A percentile compares a stretch with the other conserved stretches of the same genome.
These are phyloP conservation scores for Pharmacophagus antenor DNA, from an alignment of 2,888 invertebrate species.

Conservation along the genomic window DNA sequence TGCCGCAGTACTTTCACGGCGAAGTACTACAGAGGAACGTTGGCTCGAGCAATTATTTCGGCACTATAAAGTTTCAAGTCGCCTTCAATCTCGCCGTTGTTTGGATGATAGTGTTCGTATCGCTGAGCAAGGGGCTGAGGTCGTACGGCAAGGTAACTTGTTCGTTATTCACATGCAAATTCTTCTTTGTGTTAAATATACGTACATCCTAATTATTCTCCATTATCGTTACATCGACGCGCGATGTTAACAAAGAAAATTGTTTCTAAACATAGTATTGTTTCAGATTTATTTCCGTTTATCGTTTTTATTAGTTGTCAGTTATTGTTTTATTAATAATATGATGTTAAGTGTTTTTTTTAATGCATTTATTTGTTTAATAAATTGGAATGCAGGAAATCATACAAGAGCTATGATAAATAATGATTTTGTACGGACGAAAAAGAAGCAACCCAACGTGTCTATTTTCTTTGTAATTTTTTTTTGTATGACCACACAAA, in stretches of 20 bases:
- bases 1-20: conserved; percentile 92
- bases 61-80: conserved; percentile 90
- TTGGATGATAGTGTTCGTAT: conserved; percentile 94
- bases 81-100: conserved; percentile 94
- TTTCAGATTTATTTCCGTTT: background rate
- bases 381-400: no score
- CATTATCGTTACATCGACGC: background rate
- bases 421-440: no score
- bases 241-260: background rate
- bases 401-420: no score
- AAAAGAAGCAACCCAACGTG: no score
- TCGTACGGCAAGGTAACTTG: conserved; percentile 88
- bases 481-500: no score
- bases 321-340: background rate
- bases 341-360: no score
- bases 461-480: no score
- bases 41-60: conserved; percentile 66
- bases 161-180: background rate
- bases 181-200: background rate
- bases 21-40: conserved; percentile 86
- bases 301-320: background rate
- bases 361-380: no score
- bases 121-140: conserved; percentile 91
- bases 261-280: background rate
- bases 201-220: background rate